Base-by-base conservation (phyloP, 2,797 vertebrate genomes). In the Percopsis omiscomaycus region DNA sequence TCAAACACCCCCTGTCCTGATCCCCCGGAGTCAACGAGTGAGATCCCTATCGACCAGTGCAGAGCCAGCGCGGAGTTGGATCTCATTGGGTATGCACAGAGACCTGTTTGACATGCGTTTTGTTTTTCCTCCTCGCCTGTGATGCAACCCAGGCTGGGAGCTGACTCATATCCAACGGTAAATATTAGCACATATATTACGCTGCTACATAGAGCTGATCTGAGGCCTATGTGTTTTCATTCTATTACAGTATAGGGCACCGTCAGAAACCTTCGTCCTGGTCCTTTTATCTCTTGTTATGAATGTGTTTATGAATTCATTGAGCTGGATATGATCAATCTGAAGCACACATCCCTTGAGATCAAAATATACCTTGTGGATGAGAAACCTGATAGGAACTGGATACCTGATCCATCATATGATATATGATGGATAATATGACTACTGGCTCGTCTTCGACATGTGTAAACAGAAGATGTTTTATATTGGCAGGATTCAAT, bases 21-120 rank as follows among this genome's bases (percentile, higher is more conserved):
- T 91, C 88, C 86, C 81, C 27, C 13, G 75, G 83, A 84, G 79
- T 55, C n/a, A 87, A 87, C 69, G 75, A 85, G 78, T 84, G 80
- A 82, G 88, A 92, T 90, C 80, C 80, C 86, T 88, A 89, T 89
- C 88, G 85, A 89, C 83, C 76, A 78, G 73, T 44, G 68, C 70
- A 47, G 75, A 88, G 84, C 65, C 16, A 22, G 59, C 67, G 75
- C 76, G 65, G 65, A 77, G 73, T 60, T 62, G 74, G 68, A 83
- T 72, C 74, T 69, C 79, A 86, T 90, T 88, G 83, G 52, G 55
- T 75, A 85, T 86, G 76, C 85, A 81, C 68, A 68, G 60, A 84
- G 72, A 82, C 80, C 74, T 80, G 80, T 86, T 81, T 73, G 77
- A 80, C 82, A 82, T 58, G 66, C 78, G 60, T 66, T 79, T 66